Percentiles rank a stretch among this genome's conserved stretches.
These are phyloP conservation scores for Sebastes trivittatus DNA, from an alignment of 2,797 vertebrate species.

Conservation along the genomic window DNA sequence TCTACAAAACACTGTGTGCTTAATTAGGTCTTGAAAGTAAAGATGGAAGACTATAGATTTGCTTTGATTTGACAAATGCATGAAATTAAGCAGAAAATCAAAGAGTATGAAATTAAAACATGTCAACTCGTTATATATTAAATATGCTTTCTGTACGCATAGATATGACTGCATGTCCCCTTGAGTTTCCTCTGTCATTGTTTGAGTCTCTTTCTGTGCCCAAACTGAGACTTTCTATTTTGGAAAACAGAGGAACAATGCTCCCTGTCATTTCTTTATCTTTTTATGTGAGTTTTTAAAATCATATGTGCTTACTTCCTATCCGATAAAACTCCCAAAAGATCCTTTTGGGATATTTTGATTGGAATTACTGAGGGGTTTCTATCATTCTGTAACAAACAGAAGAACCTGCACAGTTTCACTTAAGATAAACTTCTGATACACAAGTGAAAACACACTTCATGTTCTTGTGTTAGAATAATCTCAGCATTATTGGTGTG, in stretches of 20 bases:
- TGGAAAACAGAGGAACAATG: constrained; percentile 23
- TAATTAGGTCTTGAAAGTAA: constrained; percentile 25
- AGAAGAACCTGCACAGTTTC: neutral
- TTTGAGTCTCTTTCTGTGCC: neutral
- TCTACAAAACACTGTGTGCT: neutral
- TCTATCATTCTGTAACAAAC: neutral
- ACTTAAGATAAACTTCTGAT: neutral
- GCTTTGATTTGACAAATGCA: constrained; percentile 41
- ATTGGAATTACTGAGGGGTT: neutral
- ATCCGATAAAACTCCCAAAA: neutral
- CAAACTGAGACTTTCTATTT: constrained; percentile 44
- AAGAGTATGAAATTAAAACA: constrained; percentile 49
- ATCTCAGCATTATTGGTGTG: neutral
- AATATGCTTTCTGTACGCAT: neutral
- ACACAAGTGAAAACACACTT: neutral
- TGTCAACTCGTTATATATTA: constrained; percentile 35
- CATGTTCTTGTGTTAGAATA: neutral
- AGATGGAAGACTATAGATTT: constrained; percentile 20
- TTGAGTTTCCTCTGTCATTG: constrained; percentile 34
- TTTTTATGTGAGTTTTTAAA: constrained; percentile 4
- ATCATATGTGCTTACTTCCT: neutral
- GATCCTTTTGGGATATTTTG: constrained; percentile 4
- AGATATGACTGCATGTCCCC: constrained; percentile 30
- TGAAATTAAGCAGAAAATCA: constrained; percentile 47
- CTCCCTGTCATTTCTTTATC: constrained; percentile 8